These are phyloP conservation scores for Manduca sexta DNA, from an alignment of 1,140 invertebrate species.

Conservation along the genomic window DNA sequence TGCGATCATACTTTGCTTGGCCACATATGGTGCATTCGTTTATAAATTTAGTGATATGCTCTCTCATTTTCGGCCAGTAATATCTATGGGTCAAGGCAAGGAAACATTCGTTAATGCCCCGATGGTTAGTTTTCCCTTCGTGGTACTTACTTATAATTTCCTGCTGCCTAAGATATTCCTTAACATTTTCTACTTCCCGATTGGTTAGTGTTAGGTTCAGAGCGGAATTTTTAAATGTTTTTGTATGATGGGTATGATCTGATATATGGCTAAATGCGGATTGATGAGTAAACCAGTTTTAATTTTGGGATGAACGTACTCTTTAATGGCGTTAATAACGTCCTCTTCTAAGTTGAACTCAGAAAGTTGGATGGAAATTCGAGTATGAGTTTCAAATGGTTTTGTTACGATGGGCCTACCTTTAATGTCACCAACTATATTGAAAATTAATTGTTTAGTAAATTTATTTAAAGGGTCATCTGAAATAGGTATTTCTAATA, in stretches of 20 bases:
- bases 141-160: constrained; percentile 16
- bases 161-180: constrained; percentile 10
- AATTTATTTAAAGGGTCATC: constrained; percentile 14
- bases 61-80: constrained; percentile 12
- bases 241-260: constrained; percentile 12
- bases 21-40: constrained; percentile 2
- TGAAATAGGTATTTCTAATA: constrained; percentile 11
- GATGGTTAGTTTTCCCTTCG: constrained; percentile 21
- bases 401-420: constrained; percentile 6
- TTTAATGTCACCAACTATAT: constrained; percentile 8
- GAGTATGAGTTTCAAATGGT: constrained; percentile 12
- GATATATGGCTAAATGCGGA: constrained; percentile 7
- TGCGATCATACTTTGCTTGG: constrained; percentile 2
- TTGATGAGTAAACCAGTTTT: constrained; percentile 10
- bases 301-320: constrained; percentile 12
- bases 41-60: constrained; percentile 3
- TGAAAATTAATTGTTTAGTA: constrained; percentile 7
- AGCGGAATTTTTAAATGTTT: constrained; percentile 12
- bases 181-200: constrained; percentile 11
- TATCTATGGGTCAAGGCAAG: constrained; percentile 4
- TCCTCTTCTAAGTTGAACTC: constrained; percentile 11
- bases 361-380: constrained; percentile 7
- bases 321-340: constrained; percentile 8
- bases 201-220: constrained; percentile 15
- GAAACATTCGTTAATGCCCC: constrained; percentile 16